Evolutionary conservation across 2,888 invertebrate genomes (phyloP).

Genomic region (Drosophila neonasuta): DNA sequence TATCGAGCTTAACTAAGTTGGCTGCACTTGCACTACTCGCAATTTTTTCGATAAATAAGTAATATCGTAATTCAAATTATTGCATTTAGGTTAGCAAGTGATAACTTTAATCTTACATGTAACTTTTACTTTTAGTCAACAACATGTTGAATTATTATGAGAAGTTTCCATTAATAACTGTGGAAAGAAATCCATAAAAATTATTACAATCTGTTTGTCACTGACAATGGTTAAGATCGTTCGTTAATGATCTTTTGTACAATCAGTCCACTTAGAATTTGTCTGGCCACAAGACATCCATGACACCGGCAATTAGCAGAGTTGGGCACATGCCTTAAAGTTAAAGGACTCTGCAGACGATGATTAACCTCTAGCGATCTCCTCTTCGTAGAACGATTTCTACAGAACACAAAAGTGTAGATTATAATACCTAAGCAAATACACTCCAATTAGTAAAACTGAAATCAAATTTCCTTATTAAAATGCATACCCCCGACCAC

Average conservation of each 20-base stretch:
- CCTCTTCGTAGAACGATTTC: constrained; percentile 17
- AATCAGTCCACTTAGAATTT: constrained; percentile 53
- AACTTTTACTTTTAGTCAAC: background rate
- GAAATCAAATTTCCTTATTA: background rate
- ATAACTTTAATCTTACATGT: background rate
- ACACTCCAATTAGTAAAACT: constrained; percentile 9
- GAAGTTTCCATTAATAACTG: background rate
- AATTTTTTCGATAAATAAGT: too few species aligned
- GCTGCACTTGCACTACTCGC: constrained; percentile 24
- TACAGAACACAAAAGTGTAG: constrained; percentile 45
- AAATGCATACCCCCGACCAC: constrained; percentile 47
- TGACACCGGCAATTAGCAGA: constrained; percentile 48
- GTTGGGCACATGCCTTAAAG: constrained; percentile 48
- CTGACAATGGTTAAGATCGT: background rate
- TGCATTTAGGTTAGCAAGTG: background rate
- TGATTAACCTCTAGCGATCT: constrained; percentile 8
- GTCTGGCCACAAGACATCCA: constrained; percentile 50
- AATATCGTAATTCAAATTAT: background rate
- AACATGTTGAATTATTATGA: background rate
- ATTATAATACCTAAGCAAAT: constrained; percentile 44
- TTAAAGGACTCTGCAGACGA: constrained; percentile 40
- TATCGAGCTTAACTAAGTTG: constrained; percentile 29
- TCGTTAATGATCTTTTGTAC: constrained; percentile 37
- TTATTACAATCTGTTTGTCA: background rate
- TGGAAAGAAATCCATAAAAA: background rate